Conservation (phyloP, 2,888 invertebrate species). For the Norana najaformis region DNA sequence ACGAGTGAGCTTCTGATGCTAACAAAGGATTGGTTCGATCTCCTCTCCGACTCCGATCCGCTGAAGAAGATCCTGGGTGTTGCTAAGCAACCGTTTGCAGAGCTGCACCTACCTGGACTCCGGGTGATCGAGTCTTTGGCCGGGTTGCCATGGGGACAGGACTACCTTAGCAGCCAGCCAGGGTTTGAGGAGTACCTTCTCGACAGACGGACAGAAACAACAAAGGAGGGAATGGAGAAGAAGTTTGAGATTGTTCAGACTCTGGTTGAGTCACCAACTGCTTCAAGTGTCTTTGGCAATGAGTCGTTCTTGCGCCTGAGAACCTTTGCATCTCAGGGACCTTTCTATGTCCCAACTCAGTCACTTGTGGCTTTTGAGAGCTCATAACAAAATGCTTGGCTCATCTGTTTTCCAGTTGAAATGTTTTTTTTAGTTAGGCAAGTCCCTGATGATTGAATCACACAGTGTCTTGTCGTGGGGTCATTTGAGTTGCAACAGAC, state of each 20-base stretch:
- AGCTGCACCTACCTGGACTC: conserved; percentile 74
- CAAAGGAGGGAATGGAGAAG: conserved; percentile 74
- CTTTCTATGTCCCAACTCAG: conserved; percentile 72
- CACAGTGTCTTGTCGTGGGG: too few species aligned
- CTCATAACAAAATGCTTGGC: background rate
- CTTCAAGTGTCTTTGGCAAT: conserved; percentile 68
- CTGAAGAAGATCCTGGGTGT: conserved; percentile 70
- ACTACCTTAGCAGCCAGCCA: conserved; percentile 73
- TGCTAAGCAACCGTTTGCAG: conserved; percentile 79
- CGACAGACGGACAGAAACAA: conserved; percentile 73
- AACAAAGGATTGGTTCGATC: conserved; percentile 71
- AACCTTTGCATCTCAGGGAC: conserved; percentile 76
- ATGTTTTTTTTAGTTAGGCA: too few species aligned
- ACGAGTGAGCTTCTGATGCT: conserved; percentile 64
- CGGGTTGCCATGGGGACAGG: conserved; percentile 79
- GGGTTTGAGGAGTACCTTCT: conserved; percentile 79
- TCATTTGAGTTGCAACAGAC: too few species aligned
- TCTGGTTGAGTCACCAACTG: conserved; percentile 58
- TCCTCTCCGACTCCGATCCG: conserved; percentile 63
- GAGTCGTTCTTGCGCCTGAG: conserved; percentile 69
- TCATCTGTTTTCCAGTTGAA: background rate
- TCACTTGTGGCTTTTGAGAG: conserved; percentile 76
- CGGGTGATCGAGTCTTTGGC: conserved; percentile 71
- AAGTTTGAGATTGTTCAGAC: conserved; percentile 74
- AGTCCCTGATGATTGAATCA: too few species aligned